These are phyloP conservation scores for Gypaetus barbatus DNA, from an alignment of 2,797 vertebrate genomes.

Conservation along the genomic window DNA sequence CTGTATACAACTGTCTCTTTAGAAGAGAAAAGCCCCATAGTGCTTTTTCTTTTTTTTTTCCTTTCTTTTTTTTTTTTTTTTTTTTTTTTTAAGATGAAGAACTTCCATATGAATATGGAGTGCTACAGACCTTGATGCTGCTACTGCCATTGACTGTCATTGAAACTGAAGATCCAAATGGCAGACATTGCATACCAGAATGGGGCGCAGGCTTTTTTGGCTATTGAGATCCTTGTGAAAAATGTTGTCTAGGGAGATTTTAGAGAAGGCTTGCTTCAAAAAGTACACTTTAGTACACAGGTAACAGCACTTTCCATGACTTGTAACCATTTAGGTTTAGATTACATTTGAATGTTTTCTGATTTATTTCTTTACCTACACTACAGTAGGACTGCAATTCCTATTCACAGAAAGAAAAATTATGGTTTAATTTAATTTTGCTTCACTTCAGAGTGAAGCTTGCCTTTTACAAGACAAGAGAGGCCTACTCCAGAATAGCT, in stretches of 20 bases:
- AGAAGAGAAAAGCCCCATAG: not conserved
- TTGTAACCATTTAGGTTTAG: not conserved
- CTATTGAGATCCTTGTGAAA: not conserved
- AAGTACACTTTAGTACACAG: not conserved
- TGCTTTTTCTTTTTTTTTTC: not conserved
- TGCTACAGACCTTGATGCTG: not conserved
- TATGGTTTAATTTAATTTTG: not conserved
- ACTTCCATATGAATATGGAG: not conserved
- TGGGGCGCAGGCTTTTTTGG: not conserved
- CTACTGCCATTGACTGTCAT: not conserved
- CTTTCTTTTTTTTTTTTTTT: too few species aligned
- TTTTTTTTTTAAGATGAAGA: not conserved
- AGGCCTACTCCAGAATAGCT: not conserved
- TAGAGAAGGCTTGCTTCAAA: not conserved
- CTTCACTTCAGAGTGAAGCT: not conserved
- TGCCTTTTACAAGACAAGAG: not conserved
- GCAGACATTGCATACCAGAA: not conserved
- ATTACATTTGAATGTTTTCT: not conserved
- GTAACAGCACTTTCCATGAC: not conserved
- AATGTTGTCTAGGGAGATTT: not conserved
- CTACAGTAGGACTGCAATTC: not conserved
- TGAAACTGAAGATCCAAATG: not conserved
- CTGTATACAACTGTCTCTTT: conserved; percentile 74
- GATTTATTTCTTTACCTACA: not conserved
- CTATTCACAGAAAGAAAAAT: not conserved